Base-by-base conservation (phyloP, 2,888 invertebrate species). In the Dendrolimus houi region DNA sequence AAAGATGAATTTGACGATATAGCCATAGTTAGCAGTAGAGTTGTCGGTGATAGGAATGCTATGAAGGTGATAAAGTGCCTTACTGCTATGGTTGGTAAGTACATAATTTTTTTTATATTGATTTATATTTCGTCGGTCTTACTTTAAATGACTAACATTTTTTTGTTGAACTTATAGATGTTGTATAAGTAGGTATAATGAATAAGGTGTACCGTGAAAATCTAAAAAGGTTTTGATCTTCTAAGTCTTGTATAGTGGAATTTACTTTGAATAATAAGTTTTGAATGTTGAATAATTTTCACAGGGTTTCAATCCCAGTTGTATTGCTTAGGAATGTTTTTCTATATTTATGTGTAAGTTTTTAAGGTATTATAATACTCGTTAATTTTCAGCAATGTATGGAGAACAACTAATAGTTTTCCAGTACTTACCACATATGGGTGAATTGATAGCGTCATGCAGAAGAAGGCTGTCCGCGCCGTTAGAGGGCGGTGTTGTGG, bases 341-440 rank as follows among this genome's bases (percentile, higher is more conserved):
- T 53, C 29, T 52, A 41, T 52, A 42, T 60, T 17, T 17, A n/a
- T 17, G 17, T 17, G 17, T 17, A 17, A 17, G 2, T 17, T 17
- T 17, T 17, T 17, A 29, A 29, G 3, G 29, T 29, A 29, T 29
- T 29, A 29, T 6, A 29, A 29, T 29, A 29, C 6, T 29, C 6
- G 6, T 41, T 57, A 9, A 52, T 60, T 85, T 86, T 2, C 76
- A 94, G 95, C 93, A 53, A 90, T 97, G 70, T 97, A 97, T 79
- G 97, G 97, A 40, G 97, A 97, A 74, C 96, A 97, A 72, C 92
- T 98, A 60, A 95, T 98, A 71, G 91, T 97, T 64, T 90, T 96
- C 66, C 98, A 98, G 82, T 98, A 98, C 83, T 89, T 98, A 63
- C 97, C 97, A 0, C 97, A 97, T 75, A 95, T 97, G 88, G 94